Conservation (phyloP, 2,113 vertebrate species). For the Notothenia rossii region DNA sequence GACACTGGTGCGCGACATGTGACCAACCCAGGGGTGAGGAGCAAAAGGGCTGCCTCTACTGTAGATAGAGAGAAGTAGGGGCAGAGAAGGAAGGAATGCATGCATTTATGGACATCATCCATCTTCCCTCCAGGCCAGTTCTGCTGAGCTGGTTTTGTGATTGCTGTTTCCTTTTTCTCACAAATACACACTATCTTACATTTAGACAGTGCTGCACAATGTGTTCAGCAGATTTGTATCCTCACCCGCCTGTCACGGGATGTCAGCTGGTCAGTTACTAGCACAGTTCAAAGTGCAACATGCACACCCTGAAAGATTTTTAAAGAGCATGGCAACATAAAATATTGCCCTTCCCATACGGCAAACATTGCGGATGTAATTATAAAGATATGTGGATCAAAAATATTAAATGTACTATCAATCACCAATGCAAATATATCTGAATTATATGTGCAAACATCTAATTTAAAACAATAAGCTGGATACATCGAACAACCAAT, state of each 20-base stretch:
- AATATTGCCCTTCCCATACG: background rate
- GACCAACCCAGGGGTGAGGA: constrained; percentile 63
- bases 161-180: constrained; percentile 49
- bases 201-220: constrained; percentile 56
- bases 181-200: constrained; percentile 47
- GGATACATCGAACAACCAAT: background rate
- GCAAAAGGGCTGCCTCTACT: constrained; percentile 46
- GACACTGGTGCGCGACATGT: constrained; percentile 73
- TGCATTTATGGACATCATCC: constrained; percentile 37
- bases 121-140: constrained; percentile 38
- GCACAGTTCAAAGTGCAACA: constrained; percentile 77
- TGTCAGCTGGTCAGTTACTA: constrained; percentile 72
- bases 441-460: constrained; percentile 3
- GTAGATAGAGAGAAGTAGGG: constrained; percentile 40
- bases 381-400: background rate
- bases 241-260: constrained; percentile 74
- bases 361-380: background rate
- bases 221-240: constrained; percentile 73
- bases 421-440: constrained; percentile 21
- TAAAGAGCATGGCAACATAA: constrained; percentile 53
- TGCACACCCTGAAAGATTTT: constrained; percentile 49
- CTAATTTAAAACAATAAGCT: constrained; percentile 18
- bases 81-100: constrained; percentile 35
- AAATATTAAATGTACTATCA: background rate
- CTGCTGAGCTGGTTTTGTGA: constrained; percentile 63